Evolutionary conservation across 2,797 vertebrate species (phyloP).

Genomic region (Scomberomorus guttatus): DNA sequence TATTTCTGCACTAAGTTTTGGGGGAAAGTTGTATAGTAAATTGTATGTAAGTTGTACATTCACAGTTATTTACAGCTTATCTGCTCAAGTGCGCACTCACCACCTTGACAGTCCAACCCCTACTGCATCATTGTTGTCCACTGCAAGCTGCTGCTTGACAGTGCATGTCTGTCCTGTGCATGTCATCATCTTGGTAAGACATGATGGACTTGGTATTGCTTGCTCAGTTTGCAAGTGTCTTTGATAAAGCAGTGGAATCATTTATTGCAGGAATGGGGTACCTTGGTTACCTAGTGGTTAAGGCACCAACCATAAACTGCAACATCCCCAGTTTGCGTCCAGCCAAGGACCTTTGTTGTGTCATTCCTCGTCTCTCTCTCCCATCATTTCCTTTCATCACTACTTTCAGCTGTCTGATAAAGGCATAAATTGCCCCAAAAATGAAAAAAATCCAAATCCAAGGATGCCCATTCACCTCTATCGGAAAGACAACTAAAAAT

Average conservation of each 20-base stretch:
- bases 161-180: constrained; percentile 14
- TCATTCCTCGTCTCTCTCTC: neutral
- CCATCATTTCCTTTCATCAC: neutral
- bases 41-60: constrained; percentile 6
- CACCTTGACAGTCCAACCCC: neutral
- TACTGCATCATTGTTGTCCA: neutral
- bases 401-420: neutral
- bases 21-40: constrained; percentile 48
- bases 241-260: neutral
- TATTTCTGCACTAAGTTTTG: constrained; percentile 29
- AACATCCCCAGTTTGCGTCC: neutral
- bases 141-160: constrained; percentile 1
- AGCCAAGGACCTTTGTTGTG: neutral
- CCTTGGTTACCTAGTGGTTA: too few species aligned
- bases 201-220: neutral
- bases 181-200: neutral
- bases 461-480: neutral
- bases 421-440: neutral
- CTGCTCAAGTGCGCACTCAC: constrained; percentile 14
- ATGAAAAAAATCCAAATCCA: neutral
- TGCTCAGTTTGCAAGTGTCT: neutral
- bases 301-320: too few species aligned
- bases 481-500: neutral
- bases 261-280: neutral
- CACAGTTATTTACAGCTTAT: neutral